phyloP scores from a whole-genome alignment of 2,113 vertebrate species.

The Sakesphorus luctuosus region DNA sequence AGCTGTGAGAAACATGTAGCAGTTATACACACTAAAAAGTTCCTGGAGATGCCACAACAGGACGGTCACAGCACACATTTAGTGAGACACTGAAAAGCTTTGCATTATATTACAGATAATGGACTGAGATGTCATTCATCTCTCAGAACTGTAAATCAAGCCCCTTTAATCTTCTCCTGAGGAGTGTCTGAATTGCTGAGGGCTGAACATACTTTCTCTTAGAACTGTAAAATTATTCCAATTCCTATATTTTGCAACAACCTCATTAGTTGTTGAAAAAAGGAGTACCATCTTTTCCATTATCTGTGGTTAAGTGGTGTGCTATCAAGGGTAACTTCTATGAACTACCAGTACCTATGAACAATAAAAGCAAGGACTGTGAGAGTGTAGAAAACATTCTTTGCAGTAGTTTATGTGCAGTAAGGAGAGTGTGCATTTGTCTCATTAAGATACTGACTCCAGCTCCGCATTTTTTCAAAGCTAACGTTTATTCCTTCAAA shows the following conservation, averaged over 20 bases:
- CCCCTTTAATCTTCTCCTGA: not conserved
- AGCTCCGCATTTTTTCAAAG: not conserved
- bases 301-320: not conserved
- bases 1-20: not conserved
- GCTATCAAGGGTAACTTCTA: not conserved
- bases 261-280: not conserved
- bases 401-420: not conserved
- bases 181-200: not conserved
- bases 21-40: not conserved
- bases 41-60: not conserved
- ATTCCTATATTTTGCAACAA: not conserved
- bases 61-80: not conserved
- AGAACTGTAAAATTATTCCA: not conserved
- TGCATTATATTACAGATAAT: not conserved
- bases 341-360: not conserved
- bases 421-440: not conserved
- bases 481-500: constrained; percentile 3
- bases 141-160: not conserved
- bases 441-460: not conserved
- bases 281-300: not conserved
- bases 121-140: not conserved
- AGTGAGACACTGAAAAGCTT: not conserved
- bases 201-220: not conserved
- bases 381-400: not conserved
- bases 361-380: not conserved